These are phyloP conservation scores for Meiosimyza decipiens DNA, from an alignment of 2,888 invertebrate species.

Conservation along the genomic window DNA sequence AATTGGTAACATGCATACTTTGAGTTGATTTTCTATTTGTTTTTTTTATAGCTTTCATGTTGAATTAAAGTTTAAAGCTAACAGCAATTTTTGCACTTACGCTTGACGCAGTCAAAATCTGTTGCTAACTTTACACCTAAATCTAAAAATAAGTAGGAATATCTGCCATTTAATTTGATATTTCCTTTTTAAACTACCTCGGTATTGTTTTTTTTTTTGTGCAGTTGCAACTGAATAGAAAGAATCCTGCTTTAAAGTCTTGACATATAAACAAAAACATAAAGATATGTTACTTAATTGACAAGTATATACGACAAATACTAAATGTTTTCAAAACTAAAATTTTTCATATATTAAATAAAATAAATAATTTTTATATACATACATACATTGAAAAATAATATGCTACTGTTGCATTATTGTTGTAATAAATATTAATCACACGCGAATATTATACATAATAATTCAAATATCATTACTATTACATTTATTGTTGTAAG, in stretches of 20 bases:
- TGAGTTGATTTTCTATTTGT: background rate
- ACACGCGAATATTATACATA: too few relatives aligned
- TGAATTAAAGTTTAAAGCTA: too few relatives aligned
- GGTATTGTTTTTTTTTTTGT: background rate
- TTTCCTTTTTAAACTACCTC: conserved; percentile 26
- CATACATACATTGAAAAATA: background rate
- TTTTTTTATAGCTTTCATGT: background rate
- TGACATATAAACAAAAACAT: conserved; percentile 3
- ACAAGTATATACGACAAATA: background rate
- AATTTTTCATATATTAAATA: too few relatives aligned
- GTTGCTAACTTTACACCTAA: too few relatives aligned
- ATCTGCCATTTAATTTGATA: background rate
- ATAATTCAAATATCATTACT: too few relatives aligned
- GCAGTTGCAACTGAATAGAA: background rate
- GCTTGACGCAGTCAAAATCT: too few relatives aligned
- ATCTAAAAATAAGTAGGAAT: background rate
- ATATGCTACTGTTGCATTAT: conserved; percentile 7
- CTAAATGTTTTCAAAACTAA: background rate
- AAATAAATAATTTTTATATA: background rate
- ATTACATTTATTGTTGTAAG: too few relatives aligned
- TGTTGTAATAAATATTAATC: conserved; percentile 3
- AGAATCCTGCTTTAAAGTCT: background rate
- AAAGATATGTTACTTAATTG: background rate
- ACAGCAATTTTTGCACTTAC: too few relatives aligned
- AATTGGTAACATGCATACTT: background rate